Evolutionary conservation across 1,140 invertebrate genomes (phyloP).

Genomic region (Zaprionus tsacasi): DNA sequence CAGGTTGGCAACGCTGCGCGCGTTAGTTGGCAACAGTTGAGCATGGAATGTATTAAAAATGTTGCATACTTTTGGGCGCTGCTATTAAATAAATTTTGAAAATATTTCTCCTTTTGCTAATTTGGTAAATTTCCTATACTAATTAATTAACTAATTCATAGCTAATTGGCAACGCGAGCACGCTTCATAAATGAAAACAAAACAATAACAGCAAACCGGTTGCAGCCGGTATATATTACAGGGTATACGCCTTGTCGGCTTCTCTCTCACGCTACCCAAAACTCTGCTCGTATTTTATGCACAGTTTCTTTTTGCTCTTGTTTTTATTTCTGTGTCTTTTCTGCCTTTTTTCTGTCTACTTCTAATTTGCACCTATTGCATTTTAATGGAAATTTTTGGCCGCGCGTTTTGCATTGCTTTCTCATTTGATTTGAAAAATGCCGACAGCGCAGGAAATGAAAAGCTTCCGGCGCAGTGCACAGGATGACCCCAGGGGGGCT

Average conservation of each 20-base stretch:
- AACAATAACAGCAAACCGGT: slow-evolving; percentile 2
- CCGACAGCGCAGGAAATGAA: slow-evolving; percentile 78
- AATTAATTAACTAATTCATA: slow-evolving; percentile 1
- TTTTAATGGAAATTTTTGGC: slow-evolving; percentile 70
- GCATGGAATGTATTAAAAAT: background rate
- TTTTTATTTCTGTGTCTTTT: slow-evolving; percentile 39
- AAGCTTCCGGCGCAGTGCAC: slow-evolving; percentile 57
- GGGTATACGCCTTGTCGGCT: background rate
- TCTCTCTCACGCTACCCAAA: background rate
- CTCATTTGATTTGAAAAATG: slow-evolving; percentile 80
- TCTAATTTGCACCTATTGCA: slow-evolving; percentile 79
- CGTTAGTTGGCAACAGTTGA: slow-evolving; percentile 6
- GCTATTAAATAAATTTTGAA: background rate
- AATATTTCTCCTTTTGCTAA: background rate
- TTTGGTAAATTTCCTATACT: slow-evolving; percentile 7
- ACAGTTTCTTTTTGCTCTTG: slow-evolving; percentile 38
- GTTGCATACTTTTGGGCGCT: slow-evolving; percentile 33
- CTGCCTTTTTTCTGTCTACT: slow-evolving; percentile 33
- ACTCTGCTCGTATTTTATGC: background rate
- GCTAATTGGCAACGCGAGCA: background rate
- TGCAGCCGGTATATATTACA: background rate
- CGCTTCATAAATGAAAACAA: background rate
- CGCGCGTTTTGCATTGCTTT: slow-evolving; percentile 67
- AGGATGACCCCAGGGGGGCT: slow-evolving; percentile 8
- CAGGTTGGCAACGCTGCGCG: slow-evolving; percentile 14